Evolutionary conservation across 2,888 invertebrate species (phyloP), one percentile per base, ranked within the genome.

Genomic region (Cylindroiulus punctatus): DNA sequence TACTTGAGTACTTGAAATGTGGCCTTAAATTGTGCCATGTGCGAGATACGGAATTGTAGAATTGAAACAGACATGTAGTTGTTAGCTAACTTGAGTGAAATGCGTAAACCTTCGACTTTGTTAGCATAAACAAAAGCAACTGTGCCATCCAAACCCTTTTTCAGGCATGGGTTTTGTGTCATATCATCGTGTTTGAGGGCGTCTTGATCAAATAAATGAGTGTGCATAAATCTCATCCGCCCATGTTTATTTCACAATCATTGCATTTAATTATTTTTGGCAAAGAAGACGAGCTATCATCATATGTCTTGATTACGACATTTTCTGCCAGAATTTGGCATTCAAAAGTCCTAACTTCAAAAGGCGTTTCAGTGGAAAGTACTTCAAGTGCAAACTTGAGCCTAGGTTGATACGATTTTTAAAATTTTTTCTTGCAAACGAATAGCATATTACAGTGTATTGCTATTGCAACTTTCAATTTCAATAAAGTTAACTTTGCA

Each of bases 131-230:
- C 57, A 57, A 57, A 57, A 19, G 19, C 10, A 8, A n/a, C 19
- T 22, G 22, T 57, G 57, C 57, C 57, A 57, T 57, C 19, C 22
- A 22, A 57, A 57, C 52, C 52, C 52, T 5, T 52, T 44, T 44
- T 44, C 8, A 44, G n/a, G 57, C n/a, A n/a, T n/a, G 57, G n/a
- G n/a, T n/a, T 57, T 57, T 57, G 57, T 57, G 57, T 57, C 57
- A 8, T 57, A 57, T 57, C 57, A 57, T n/a, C 22, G 57, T 57
- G 57, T 10, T 57, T 57, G n/a, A 57, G n/a, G 22, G 19, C 57
- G n/a, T 8, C 22, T 57, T 57, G 22, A 57, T 57, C 57, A 57
- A 57, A 57, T 57, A 57, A 57, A 57, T 57, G 57, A 57, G 22
- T 19, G n/a, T 19, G 57, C 57, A 57, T 17, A 57, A 57, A 57